Base-by-base conservation (phyloP, 1,140 invertebrate genomes). In the Theocolax elegans region DNA sequence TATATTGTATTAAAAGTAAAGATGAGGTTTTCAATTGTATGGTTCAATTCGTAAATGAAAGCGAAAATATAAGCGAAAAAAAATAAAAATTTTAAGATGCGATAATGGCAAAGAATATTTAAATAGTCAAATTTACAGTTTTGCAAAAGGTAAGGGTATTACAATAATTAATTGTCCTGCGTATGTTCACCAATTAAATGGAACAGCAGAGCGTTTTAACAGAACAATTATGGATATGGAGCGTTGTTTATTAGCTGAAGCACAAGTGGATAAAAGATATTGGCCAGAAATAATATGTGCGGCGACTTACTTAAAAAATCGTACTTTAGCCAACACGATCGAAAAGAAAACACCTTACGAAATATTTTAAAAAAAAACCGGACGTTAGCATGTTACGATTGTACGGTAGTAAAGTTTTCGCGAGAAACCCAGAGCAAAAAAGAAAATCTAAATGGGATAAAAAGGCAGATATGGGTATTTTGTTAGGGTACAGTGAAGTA, bases 301-400 rank as follows among this genome's bases (percentile, higher is more conserved):
- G 7, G 40, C 65, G 4, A 40, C 25, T 12, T 67, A 67, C 25
- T 46, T 67, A 46, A 67, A 29, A 58, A 56, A 67, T 58, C 40
- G 53, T 46, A 58, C 46, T n/a, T 38, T 77, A 49, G 60, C 56
- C 4, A 76, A 74, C 60, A 72, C 67, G 29, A 21, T 69, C 15
- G 72, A 78, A 65, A 72, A 2, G 53, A 75, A 74, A 63, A 77
- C 77, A n/a, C 75, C 75, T 12, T 77, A 72, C 67, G 77, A 79
- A 70, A 74, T 78, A 71, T 69, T 77, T 17, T 60, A 74, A 49
- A 58, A 48, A 44, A 63, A 58, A 56, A 79, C 77, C 69, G 46
- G 64, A 58, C 4, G 44, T 46, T n/a, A 46, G n/a, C 4, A 4
- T 9, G 7, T 46, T 46, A n/a, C 7, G n/a, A n/a, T 23, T 78